These are phyloP conservation scores for Coccyzus lansbergi DNA, from an alignment of 2,797 vertebrate species.

Conservation along the genomic window DNA sequence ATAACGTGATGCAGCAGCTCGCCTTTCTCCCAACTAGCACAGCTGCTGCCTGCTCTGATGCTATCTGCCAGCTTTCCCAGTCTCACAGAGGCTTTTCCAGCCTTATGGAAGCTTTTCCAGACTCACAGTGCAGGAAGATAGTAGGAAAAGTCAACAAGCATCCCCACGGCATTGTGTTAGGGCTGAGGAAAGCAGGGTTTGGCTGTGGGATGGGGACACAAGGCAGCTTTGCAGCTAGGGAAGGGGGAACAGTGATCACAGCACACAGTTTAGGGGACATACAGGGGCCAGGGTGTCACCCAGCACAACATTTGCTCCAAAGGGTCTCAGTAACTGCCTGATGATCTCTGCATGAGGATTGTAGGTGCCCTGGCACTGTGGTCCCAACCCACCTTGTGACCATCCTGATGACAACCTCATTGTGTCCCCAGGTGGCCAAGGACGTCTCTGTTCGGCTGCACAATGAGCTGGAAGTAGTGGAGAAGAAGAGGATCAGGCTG, in stretches of 20 bases:
- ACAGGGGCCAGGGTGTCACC: neutral
- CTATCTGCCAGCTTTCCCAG: neutral
- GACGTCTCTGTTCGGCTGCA: conserved; percentile 96
- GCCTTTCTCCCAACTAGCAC: neutral
- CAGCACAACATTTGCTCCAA: rapidly evolving
- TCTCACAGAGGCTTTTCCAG: neutral
- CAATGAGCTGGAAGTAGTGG: conserved; percentile 90
- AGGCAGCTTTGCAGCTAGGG: neutral
- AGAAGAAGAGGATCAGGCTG: conserved; percentile 90
- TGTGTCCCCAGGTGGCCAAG: conserved; percentile 88
- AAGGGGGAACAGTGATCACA: neutral
- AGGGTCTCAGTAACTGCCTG: neutral
- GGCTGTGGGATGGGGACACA: rapidly evolving
- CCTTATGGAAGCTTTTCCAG: neutral
- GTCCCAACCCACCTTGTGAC: neutral
- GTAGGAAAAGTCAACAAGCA: neutral
- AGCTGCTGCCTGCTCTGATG: conserved; percentile 17
- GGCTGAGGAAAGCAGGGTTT: neutral
- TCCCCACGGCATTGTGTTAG: neutral
- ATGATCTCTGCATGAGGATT: neutral
- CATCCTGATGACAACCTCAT: neutral
- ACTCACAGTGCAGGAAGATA: rapidly evolving
- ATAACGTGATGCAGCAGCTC: conserved; percentile 32
- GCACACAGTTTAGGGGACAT: rapidly evolving
- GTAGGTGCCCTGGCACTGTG: neutral